Evolutionary conservation across 1,140 invertebrate species (phyloP), one percentile per base, ranked within the genome.

Genomic region (Zaprionus camerounensis): DNA sequence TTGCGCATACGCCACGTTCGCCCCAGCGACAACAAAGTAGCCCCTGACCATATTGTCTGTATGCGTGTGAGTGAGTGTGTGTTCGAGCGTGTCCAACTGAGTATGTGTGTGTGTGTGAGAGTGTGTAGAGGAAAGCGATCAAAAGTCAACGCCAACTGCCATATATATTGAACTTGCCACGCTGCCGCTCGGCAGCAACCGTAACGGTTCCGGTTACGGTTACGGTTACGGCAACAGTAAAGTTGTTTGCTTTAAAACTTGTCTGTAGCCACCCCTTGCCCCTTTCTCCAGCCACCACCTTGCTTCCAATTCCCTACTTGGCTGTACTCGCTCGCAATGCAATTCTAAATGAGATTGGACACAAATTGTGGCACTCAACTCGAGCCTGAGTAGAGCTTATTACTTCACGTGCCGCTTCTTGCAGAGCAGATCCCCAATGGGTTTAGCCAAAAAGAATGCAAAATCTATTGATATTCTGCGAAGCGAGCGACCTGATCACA

Each of bases 91-190:
- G 41, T 46, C 41, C 41, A 46, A 46, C 41, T 46, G 41, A 11
- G 24, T 58, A 9, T 66, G 55, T 68, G 68, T 56, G 46, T 69
- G 55, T 49, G 13, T 67, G 46, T 68, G 67, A 55, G 46, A 69
- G 63, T 67, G 24, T 22, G 56, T 41, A 59, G 41, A 63, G 59
- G 80, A 74, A 81, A 75, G 64, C 84, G 77, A 87, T 87, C 80
- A 88, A 88, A 83, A 88, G 84, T 88, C 77, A 83, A 88, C 80
- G 73, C 67, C 80, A 86, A 84, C 64, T 82, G 81, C 76, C 80
- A 83, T 74, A 78, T 75, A 80, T 78, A 78, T 79, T 87, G 76
- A 87, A 77, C 73, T 87, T 72, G 67, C 44, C 64, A n/a, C 41
- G 41, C 41, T 46, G 41, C 41, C 41, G 41, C 41, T 17, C 41